Evolutionary conservation across 2,888 invertebrate genomes (phyloP).

Genomic region (Melikaiella ostensackeni): DNA sequence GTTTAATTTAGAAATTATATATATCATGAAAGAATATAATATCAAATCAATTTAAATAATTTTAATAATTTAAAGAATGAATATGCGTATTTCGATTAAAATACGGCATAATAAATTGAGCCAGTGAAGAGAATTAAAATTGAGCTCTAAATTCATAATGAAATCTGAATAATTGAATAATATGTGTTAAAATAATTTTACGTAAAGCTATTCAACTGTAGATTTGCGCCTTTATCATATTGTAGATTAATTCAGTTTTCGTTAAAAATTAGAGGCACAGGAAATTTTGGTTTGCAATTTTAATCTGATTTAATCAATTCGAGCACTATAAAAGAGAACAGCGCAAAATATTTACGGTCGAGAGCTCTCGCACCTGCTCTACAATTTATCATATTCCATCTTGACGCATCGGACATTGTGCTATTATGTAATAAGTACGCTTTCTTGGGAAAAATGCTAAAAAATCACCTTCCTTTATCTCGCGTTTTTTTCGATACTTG

Average conservation of each 20-base stretch:
- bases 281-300: not conserved
- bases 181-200: not conserved
- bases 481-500: not conserved
- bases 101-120: not conserved
- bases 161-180: not conserved
- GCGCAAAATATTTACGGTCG: not conserved
- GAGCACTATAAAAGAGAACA: not conserved
- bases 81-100: not conserved
- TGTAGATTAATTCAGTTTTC: not conserved
- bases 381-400: slow-evolving; percentile 15
- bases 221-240: slow-evolving; percentile 4
- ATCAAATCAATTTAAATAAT: not conserved
- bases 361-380: slow-evolving; percentile 9
- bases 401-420: slow-evolving; percentile 24
- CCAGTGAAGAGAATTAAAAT: not conserved
- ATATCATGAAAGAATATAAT: not conserved
- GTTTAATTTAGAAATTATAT: not conserved
- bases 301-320: slow-evolving; percentile 5
- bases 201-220: not conserved
- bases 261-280: not conserved
- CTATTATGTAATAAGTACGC: not conserved
- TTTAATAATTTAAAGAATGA: not conserved
- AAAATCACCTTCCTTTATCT: not conserved
- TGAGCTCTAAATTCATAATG: not conserved
- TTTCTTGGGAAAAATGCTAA: not conserved